Evolutionary conservation across 2,113 vertebrate genomes (phyloP).

Genomic region (Formicarius rufipectus): DNA sequence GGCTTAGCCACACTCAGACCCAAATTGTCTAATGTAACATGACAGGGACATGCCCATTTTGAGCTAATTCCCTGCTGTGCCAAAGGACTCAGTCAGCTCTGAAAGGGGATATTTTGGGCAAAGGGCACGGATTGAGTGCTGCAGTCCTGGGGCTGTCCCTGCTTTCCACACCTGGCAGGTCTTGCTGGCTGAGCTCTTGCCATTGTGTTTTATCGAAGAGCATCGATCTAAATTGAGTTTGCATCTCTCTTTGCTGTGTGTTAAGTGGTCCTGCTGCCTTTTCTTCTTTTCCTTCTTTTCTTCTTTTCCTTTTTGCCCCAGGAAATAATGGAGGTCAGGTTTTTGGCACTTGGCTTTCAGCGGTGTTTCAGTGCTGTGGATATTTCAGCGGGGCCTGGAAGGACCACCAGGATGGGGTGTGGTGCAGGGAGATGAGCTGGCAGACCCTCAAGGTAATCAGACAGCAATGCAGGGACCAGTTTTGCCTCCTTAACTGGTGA

Average conservation of each 20-base stretch:
- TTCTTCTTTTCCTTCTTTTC: too few relatives aligned
- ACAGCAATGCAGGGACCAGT: background rate
- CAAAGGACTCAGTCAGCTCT: background rate
- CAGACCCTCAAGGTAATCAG: background rate
- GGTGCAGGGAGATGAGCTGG: background rate
- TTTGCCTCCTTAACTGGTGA: background rate
- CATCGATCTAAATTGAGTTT: background rate
- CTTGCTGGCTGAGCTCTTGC: background rate
- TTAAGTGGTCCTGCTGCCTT: background rate
- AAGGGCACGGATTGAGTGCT: background rate
- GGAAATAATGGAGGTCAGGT: background rate
- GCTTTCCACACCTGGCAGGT: background rate
- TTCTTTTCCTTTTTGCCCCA: accelerated
- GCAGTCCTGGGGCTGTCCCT: background rate
- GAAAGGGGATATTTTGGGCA: background rate
- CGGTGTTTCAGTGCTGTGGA: background rate
- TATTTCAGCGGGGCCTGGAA: background rate
- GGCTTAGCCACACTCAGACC: background rate
- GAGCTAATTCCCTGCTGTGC: background rate
- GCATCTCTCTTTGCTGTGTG: background rate
- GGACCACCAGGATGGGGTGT: background rate
- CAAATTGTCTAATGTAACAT: too few relatives aligned
- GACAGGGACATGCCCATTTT: background rate
- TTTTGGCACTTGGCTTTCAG: background rate
- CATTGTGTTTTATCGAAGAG: background rate